phyloP scores from a whole-genome alignment of 2,113 vertebrate species.

The Myxocyprinus asiaticus region DNA sequence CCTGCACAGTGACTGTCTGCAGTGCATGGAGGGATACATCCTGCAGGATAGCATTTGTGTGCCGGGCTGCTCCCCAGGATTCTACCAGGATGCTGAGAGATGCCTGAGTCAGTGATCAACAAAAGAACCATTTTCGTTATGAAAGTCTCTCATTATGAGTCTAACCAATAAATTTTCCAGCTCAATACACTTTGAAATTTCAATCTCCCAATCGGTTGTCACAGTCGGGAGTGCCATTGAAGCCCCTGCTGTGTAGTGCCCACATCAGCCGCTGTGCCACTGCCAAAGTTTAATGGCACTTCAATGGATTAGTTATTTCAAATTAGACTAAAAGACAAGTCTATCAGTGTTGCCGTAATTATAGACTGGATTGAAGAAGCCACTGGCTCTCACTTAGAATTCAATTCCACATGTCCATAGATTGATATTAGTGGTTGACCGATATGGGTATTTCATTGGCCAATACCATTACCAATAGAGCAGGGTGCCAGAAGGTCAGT shows the following conservation, averaged over 20 bases:
- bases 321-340: slow-evolving; percentile 11
- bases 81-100: slow-evolving; percentile 75
- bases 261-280: neutral
- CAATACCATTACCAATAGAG: too few species aligned
- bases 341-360: neutral
- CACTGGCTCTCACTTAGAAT: slow-evolving; percentile 1
- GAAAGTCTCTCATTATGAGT: slow-evolving; percentile 2
- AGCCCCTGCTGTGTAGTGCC: slow-evolving; percentile 14
- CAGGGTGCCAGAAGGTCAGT: too few species aligned
- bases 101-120: slow-evolving; percentile 84
- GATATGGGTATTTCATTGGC: too few species aligned
- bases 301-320: slow-evolving; percentile 16
- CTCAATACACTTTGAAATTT: slow-evolving; percentile 26
- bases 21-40: slow-evolving; percentile 89
- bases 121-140: slow-evolving; percentile 7
- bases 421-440: neutral
- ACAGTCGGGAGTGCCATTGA: neutral
- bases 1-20: slow-evolving; percentile 84
- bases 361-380: neutral
- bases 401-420: neutral
- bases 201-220: slow-evolving; percentile 29
- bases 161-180: slow-evolving; percentile 26
- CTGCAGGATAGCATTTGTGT: slow-evolving; percentile 83
- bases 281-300: slow-evolving; percentile 39
- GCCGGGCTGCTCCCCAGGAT: slow-evolving; percentile 76